These are phyloP conservation scores for Carapus acus DNA, from an alignment of 2,797 vertebrate genomes.

Conservation along the genomic window DNA sequence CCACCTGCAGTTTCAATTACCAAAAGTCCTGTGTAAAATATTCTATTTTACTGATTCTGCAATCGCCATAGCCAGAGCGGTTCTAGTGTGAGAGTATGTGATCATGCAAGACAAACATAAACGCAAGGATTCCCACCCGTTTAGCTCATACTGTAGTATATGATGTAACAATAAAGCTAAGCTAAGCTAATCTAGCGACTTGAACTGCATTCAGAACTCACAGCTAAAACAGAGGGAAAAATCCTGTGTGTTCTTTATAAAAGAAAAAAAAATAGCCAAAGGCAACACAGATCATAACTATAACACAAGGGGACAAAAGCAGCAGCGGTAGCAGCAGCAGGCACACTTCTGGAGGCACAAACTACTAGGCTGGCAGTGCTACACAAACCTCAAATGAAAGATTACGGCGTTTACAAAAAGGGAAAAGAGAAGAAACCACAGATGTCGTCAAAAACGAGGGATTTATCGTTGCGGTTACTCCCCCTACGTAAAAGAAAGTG, in stretches of 20 bases:
- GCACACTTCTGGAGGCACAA: conserved; percentile 34
- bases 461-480: conserved; percentile 61
- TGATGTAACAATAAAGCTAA: conserved; percentile 5
- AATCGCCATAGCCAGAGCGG: too few relatives aligned
- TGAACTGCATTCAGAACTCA: conserved; percentile 39
- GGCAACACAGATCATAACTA: conserved; percentile 49
- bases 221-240: too few relatives aligned
- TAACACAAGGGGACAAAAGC: conserved; percentile 45
- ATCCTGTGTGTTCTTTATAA: too few relatives aligned
- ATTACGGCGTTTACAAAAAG: conserved; percentile 59
- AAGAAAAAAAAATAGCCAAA: conserved; percentile 33
- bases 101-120: background rate
- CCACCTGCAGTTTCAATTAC: conserved; percentile 5
- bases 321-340: conserved; percentile 49
- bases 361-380: conserved; percentile 39
- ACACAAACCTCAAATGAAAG: conserved; percentile 56
- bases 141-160: too few relatives aligned
- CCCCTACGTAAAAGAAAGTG: conserved; percentile 51
- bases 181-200: conserved; percentile 21
- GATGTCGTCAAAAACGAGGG: conserved; percentile 57
- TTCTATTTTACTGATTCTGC: too few relatives aligned
- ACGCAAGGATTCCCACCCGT: too few relatives aligned
- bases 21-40: background rate
- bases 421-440: conserved; percentile 60
- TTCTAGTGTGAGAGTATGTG: background rate